phyloP scores from a whole-genome alignment of 1,140 invertebrate genomes.

The Phenacoccus solenopsis region DNA sequence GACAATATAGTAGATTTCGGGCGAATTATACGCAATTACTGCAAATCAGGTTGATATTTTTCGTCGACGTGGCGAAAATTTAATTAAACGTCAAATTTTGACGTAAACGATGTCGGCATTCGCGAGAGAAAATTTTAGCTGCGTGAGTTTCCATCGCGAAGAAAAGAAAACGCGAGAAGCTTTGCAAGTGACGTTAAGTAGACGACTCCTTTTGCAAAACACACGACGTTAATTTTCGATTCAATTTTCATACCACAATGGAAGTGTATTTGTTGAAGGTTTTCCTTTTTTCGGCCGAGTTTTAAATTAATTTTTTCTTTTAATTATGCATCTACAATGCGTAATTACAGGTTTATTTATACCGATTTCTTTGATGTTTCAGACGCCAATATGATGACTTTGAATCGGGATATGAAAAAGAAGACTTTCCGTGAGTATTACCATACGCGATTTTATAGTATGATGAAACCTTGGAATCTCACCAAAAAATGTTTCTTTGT shows the following conservation, averaged over 20 bases:
- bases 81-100: conserved; percentile 11
- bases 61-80: not conserved
- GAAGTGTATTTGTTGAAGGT: too few relatives aligned
- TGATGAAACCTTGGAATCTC: not conserved
- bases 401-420: conserved; percentile 9
- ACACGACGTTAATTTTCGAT: not conserved
- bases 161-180: conserved; percentile 7
- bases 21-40: too few relatives aligned
- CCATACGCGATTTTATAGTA: not conserved
- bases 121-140: not conserved
- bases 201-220: not conserved
- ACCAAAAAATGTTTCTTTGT: not conserved
- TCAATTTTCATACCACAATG: too few relatives aligned
- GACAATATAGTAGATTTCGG: too few relatives aligned
- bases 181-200: conserved; percentile 12
- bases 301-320: not conserved
- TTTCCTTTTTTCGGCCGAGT: not conserved
- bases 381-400: not conserved
- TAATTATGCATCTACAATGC: not conserved
- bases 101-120: not conserved
- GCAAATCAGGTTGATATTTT: too few relatives aligned
- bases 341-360: not conserved
- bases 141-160: not conserved
- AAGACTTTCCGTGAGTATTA: not conserved
- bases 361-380: not conserved